These are phyloP conservation scores for Ctenomys sociabilis DNA, from an alignment of 2,113 vertebrate genomes.

Conservation along the genomic window DNA sequence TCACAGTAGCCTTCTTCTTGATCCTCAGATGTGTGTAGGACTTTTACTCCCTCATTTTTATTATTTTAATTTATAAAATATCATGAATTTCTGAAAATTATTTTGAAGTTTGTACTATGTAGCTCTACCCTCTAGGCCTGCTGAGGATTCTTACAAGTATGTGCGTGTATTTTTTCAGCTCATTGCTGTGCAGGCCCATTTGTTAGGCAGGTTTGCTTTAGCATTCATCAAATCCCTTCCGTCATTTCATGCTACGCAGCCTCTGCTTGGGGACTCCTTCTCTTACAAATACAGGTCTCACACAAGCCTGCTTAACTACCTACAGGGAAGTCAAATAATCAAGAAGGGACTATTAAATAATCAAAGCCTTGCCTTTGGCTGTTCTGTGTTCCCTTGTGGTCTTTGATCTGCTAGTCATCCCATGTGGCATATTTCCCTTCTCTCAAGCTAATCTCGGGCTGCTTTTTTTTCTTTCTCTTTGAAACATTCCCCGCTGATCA, in stretches of 20 bases:
- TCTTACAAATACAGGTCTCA: conserved; percentile 12
- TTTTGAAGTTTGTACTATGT: not conserved
- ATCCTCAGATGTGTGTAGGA: not conserved
- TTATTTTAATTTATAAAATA: not conserved
- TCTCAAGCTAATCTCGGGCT: not conserved
- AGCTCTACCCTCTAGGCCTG: not conserved
- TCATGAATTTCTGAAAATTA: not conserved
- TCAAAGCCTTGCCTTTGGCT: conserved; percentile 61
- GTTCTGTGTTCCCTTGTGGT: conserved; percentile 54
- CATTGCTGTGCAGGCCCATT: not conserved
- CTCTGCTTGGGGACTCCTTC: not conserved
- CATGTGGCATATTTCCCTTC: conserved; percentile 10
- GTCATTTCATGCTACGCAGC: not conserved
- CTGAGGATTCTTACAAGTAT: not conserved
- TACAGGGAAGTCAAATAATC: conserved; percentile 67
- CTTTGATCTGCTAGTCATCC: conserved; percentile 69
- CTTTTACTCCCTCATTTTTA: not conserved
- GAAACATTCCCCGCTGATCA: conserved; percentile 31
- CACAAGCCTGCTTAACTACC: not conserved
- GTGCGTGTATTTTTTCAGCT: not conserved
- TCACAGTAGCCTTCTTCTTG: not conserved
- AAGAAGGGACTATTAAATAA: conserved; percentile 59
- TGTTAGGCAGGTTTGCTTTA: not conserved
- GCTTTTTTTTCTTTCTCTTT: not conserved
- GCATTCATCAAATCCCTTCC: not conserved